Conservation (phyloP, 2,797 vertebrate species). For the Fundulus diaphanus region DNA sequence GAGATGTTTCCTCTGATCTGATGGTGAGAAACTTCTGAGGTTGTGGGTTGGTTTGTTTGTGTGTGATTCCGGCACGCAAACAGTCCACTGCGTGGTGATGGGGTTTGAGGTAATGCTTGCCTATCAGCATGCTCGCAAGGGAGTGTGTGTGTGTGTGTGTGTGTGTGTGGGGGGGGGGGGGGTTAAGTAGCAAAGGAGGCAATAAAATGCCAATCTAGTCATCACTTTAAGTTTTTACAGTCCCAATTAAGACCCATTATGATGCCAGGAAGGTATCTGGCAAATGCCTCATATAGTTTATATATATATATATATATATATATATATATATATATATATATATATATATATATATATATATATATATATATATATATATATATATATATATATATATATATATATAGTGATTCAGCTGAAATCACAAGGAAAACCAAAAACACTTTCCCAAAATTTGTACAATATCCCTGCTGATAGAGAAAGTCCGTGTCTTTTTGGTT, state of each 20-base stretch:
- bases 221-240: conserved; percentile 68
- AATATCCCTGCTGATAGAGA: background rate
- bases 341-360: no score
- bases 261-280: conserved; percentile 52
- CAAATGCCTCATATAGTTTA: no score
- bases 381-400: no score
- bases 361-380: conserved; percentile 35
- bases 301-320: no score
- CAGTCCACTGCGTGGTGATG: conserved; percentile 25
- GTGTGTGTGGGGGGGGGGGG: no score
- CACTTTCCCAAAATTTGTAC: background rate
- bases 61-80: conserved; percentile 36
- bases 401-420: conserved; percentile 21
- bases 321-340: no score
- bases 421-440: background rate
- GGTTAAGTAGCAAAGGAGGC: conserved; percentile 39
- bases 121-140: conserved; percentile 14
- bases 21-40: conserved; percentile 46
- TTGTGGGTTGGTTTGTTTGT: conserved; percentile 49
- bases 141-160: no score
- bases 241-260: conserved; percentile 81
- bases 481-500: conserved; percentile 13
- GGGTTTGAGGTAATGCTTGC: conserved; percentile 46
- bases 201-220: conserved; percentile 59
- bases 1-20: conserved; percentile 42